A percentile compares a stretch with the other conserved stretches of the same genome.
Evolutionary conservation across 2,113 vertebrate species (phyloP).

Genomic region (Vulpes vulpes): DNA sequence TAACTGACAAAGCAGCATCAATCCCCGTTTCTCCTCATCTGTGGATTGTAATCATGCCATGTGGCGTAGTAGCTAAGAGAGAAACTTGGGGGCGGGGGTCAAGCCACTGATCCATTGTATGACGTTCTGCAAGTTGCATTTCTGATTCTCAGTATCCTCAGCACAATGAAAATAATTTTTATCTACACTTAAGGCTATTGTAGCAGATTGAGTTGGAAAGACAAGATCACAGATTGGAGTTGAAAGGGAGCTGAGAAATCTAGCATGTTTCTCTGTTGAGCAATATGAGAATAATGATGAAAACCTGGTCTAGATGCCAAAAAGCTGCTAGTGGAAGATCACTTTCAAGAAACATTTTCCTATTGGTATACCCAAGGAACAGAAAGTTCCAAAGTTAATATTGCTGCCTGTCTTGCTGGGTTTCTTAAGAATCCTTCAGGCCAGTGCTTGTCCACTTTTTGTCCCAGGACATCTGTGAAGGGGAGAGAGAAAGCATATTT

Average conservation of each 20-base stretch:
- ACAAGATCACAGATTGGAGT: not conserved
- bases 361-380: not conserved
- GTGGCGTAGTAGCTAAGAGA: not conserved
- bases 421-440: not conserved
- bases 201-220: not conserved
- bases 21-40: not conserved
- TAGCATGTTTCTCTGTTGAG: not conserved
- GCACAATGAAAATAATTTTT: slow-evolving; percentile 1
- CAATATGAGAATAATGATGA: not conserved
- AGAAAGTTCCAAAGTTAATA: not conserved
- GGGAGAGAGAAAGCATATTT: not conserved
- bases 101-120: not conserved
- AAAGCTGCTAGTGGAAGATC: not conserved
- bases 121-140: not conserved
- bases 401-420: not conserved
- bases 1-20: not conserved
- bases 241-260: not conserved
- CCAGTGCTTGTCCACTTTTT: not conserved
- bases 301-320: not conserved
- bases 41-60: not conserved
- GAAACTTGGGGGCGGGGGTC: not conserved
- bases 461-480: not conserved
- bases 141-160: not conserved
- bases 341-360: not conserved
- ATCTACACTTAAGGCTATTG: not conserved